Evolutionary conservation across 2,113 vertebrate species (phyloP), one percentile per base, ranked within the genome.

Genomic region (Sebastes schlegelii): DNA sequence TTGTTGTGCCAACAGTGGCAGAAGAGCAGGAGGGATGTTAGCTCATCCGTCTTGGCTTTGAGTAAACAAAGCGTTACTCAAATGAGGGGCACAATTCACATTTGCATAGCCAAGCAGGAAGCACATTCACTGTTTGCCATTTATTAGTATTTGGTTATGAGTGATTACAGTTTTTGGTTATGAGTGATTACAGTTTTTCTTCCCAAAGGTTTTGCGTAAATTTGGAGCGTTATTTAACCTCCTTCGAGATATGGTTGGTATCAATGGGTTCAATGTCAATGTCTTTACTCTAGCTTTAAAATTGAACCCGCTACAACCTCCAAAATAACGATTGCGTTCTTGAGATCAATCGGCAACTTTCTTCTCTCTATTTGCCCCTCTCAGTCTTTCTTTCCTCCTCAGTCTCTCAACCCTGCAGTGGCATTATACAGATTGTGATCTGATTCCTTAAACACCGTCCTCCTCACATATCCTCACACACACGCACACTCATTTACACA

Each of bases 1-100:
- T 77, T 72, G 82, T 84, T 86, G 76, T 81, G 77, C 81, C 77
- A 78, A 75, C 63, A 78, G 69, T 64, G 70, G 77, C 65, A 64
- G 69, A 68, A 51, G 23, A 63, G 54, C 77, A 64, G 64, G 64
- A 74, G 60, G 70, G 66, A 85, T 62, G 77, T 63, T 49, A 68
- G 62, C 73, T 86, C 68, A 78, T 90, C 86, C 64, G 17, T 82
- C 75, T 82, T 79, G 46, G 55, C 52, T 70, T 64, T 57, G 63
- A 68, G 63, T 71, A 74, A 80, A 80, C 69, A 77, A 65, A 77
- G 76, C 54, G 1, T 17, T 7, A 23, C 63, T 86, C 34, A 4
- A 60, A 83, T 61, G 66, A 80, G 54, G 26, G 40, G 67, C 75
- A 75, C 69, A n/a, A 60, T 75, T 79, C 63, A 65, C 73, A 79